Conservation (phyloP, 1,140 invertebrate genomes). For the Ephestia elutella region DNA sequence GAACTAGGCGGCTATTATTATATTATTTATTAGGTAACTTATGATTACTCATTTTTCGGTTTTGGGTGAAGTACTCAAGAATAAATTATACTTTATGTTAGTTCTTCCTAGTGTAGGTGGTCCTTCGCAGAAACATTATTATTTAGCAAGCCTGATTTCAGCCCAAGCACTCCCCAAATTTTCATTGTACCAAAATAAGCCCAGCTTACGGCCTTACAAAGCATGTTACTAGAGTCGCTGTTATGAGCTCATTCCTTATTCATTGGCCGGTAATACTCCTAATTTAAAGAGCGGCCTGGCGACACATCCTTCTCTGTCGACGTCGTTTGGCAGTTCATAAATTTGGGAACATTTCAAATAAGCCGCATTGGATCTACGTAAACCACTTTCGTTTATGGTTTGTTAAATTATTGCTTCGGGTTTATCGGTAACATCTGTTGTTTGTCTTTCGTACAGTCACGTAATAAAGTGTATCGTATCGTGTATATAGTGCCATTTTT, state of each 20-base stretch:
- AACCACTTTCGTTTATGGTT: conserved; percentile 3
- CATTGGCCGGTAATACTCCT: neutral
- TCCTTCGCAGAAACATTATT: no score
- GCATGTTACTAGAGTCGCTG: neutral
- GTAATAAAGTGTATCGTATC: neutral
- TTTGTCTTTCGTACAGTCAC: neutral
- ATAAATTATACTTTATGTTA: no score
- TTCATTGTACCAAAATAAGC: no score
- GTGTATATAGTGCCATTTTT: neutral
- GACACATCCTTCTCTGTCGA: neutral
- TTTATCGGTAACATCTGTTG: conserved; percentile 4
- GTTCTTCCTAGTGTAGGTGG: no score
- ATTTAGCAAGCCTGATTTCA: no score
- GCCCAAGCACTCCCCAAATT: no score
- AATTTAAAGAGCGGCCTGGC: neutral
- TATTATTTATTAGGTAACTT: no score
- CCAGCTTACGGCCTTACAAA: neutral
- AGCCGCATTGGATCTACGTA: neutral
- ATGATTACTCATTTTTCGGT: no score
- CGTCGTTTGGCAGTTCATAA: neutral
- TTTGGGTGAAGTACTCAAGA: no score
- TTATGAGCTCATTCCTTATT: neutral
- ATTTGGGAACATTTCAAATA: conserved; percentile 3
- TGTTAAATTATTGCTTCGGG: conserved; percentile 3
- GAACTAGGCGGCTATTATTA: no score